Percentiles rank a stretch among this genome's conserved stretches.
Evolutionary conservation across 2,888 invertebrate genomes (phyloP).

Genomic region (Eudemis profundana): DNA sequence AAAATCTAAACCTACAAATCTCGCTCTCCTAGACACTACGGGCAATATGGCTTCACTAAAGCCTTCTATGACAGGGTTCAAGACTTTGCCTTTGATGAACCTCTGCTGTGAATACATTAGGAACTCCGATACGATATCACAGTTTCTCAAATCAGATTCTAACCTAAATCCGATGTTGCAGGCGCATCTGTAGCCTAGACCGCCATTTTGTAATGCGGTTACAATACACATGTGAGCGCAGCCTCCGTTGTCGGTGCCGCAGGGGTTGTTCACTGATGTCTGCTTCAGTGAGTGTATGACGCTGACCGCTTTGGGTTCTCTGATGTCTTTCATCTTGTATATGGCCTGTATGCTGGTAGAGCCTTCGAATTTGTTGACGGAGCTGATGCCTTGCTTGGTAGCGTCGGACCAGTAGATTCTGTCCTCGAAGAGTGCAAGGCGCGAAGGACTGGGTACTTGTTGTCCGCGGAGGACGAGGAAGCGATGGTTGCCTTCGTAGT

Average conservation of each 20-base stretch:
- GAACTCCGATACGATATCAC: conserved; percentile 93
- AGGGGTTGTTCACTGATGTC: conserved; percentile 91
- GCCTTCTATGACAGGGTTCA: conserved; percentile 94
- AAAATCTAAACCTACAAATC: conserved; percentile 98
- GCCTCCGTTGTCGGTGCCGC: conserved; percentile 94
- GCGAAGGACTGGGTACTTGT: conserved; percentile 93
- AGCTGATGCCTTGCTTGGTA: conserved; percentile 95
- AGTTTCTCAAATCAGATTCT: conserved; percentile 90
- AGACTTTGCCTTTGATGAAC: conserved; percentile 96
- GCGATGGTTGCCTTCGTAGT: conserved; percentile 94
- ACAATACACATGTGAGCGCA: conserved; percentile 98
- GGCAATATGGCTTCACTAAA: conserved; percentile 98
- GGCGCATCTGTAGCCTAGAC: conserved; percentile 95
- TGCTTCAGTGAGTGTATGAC: conserved; percentile 93
- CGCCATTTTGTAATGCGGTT: conserved; percentile 89
- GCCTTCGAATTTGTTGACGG: conserved; percentile 94
- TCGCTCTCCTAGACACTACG: conserved; percentile 94
- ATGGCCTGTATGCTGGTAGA: conserved; percentile 91
- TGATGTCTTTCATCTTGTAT: conserved; percentile 91
- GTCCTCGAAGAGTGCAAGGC: conserved; percentile 93
- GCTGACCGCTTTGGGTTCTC: conserved; percentile 93
- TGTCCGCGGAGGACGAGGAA: conserved; percentile 92
- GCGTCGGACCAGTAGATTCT: conserved; percentile 96
- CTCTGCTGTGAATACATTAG: conserved; percentile 98
- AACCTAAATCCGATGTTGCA: conserved; percentile 95